These are phyloP conservation scores for Sebastes umbrosus DNA, from an alignment of 2,797 vertebrate genomes.

Conservation along the genomic window DNA sequence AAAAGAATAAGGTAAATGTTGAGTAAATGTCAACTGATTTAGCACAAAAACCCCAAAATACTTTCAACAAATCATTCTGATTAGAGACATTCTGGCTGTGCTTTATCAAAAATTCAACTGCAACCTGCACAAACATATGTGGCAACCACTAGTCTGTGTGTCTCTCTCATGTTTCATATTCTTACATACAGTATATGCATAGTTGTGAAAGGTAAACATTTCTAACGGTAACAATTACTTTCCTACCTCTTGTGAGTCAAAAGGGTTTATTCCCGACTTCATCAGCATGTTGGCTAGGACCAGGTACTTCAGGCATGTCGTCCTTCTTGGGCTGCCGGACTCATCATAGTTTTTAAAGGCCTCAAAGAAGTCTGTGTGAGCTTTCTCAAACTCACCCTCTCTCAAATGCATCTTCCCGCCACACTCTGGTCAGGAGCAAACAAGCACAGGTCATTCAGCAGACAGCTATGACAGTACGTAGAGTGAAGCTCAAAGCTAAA, in stretches of 20 bases:
- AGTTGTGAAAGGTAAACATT: background rate
- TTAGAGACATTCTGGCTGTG: background rate
- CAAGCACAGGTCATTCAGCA: slow-evolving; percentile 21
- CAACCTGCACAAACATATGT: background rate
- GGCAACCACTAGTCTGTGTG: background rate
- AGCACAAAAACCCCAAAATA: background rate
- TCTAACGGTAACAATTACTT: background rate
- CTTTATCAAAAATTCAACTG: background rate
- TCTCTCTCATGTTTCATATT: background rate
- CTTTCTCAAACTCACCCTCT: slow-evolving; percentile 99
- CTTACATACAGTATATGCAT: background rate
- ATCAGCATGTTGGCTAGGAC: slow-evolving; percentile 99
- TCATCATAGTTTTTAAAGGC: slow-evolving; percentile 99
- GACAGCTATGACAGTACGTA: background rate
- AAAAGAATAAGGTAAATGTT: background rate
- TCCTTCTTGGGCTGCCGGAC: slow-evolving; percentile 98
- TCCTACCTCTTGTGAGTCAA: slow-evolving; percentile 98
- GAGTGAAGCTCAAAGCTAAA: background rate
- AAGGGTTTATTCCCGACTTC: slow-evolving; percentile 99
- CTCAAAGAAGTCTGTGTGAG: slow-evolving; percentile 99
- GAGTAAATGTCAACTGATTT: background rate
- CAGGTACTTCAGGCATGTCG: slow-evolving; percentile 99
- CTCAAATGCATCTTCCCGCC: slow-evolving; percentile 99
- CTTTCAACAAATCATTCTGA: background rate
- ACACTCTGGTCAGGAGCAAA: slow-evolving; percentile 85